Base-by-base conservation (phyloP, 2,888 invertebrate species). In the Timema podura region DNA sequence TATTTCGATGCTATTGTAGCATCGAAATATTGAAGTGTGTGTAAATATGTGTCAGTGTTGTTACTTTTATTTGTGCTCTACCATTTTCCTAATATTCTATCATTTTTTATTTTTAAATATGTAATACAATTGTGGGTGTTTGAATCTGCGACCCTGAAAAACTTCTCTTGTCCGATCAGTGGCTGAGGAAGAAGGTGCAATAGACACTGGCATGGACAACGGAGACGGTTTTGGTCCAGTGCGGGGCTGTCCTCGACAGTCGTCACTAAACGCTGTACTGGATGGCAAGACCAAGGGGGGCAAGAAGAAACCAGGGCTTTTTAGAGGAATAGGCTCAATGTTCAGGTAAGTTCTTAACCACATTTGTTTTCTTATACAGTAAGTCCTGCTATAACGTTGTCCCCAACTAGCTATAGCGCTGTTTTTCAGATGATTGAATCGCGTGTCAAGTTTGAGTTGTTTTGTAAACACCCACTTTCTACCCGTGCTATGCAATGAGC, bases 271-370 rank as follows among this genome's bases (percentile, higher is more conserved):
- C 83, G 86, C 87, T 3, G 86, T 84, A 5, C 72, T 78, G 64
- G 87, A 88, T 76, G 84, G 83, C 65, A 88, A 87, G 77, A 82
- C 77, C 85, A 82, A 82, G 76, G 75, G 76, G 5, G 78, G 78
- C 16, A 84, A 84, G 79, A 92, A 92, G 81, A 91, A 91, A 77
- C 89, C 90, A 0, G 90, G 93, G 2, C 82, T 95, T 47, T 84
- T 95, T 67, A 92, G 93, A 79, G 92, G 92, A 9, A 85, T 91
- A 68, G 90, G 91, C 10, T 89, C 89, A 10, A 90, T 91, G 89
- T 90, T 91, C 79, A 86, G 89, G 89, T 89, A 79, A 78, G 76
- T 77, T 3, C 51, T n/a, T n/a, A 1, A 51, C 51, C n/a, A 30
- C 1, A 30, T 30, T 30, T 30, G 30, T 30, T 30, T 30, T 30